These are phyloP conservation scores for Anolis carolinensis DNA, from an alignment of 2,113 vertebrate genomes.

Conservation along the genomic window DNA sequence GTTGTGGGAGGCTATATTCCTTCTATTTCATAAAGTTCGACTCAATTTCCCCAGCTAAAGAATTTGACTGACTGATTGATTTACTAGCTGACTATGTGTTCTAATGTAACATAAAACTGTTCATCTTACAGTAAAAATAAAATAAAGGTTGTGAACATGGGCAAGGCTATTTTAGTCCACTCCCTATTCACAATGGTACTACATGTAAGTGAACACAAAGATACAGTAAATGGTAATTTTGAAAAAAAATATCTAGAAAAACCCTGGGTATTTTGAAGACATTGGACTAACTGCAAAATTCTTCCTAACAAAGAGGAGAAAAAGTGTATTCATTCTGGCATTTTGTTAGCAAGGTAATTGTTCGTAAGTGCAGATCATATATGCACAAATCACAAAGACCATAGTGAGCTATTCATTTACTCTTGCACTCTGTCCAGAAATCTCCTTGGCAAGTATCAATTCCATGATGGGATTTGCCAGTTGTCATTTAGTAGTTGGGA, in stretches of 20 bases:
- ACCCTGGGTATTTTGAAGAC: neutral
- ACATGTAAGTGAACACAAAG: too few species aligned
- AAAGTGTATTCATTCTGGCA: too few species aligned
- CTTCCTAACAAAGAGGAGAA: too few species aligned
- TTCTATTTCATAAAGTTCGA: neutral
- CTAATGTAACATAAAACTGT: neutral
- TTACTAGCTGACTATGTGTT: neutral
- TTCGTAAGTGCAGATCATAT: too few species aligned
- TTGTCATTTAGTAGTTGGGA: too few species aligned
- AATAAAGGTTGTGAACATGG: neutral
- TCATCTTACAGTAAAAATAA: neutral
- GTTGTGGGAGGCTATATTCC: neutral
- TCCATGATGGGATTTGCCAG: too few species aligned
- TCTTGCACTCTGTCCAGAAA: too few species aligned
- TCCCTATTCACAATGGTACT: neutral
- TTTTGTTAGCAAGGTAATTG: too few species aligned
- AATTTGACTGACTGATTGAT: too few species aligned
- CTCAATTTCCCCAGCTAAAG: neutral
- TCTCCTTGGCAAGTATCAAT: too few species aligned
- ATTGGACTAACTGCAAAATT: neutral
- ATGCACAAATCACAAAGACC: too few species aligned
- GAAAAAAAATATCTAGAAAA: neutral
- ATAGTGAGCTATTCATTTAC: too few species aligned
- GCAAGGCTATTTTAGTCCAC: neutral
- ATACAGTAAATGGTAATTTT: neutral